These are phyloP conservation scores for Dicycla oo DNA, from an alignment of 2,888 invertebrate genomes.

Conservation along the genomic window DNA sequence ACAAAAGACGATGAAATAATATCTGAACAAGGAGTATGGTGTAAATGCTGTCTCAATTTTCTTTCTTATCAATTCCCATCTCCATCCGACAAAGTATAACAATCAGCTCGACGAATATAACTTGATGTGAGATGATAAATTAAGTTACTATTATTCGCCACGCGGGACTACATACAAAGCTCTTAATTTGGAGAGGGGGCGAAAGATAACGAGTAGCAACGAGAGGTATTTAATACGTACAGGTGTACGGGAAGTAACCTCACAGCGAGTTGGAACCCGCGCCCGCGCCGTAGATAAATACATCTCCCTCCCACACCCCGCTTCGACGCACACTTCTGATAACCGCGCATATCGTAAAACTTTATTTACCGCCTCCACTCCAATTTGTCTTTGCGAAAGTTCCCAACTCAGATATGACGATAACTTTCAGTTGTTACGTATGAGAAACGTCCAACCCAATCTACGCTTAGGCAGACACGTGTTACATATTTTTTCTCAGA, in stretches of 20 bases:
- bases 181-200: slow-evolving; percentile 77
- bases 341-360: slow-evolving; percentile 87
- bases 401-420: slow-evolving; percentile 82
- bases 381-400: slow-evolving; percentile 86
- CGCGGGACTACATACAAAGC: slow-evolving; percentile 71
- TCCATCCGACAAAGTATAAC: slow-evolving; percentile 39
- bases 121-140: slow-evolving; percentile 63
- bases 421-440: slow-evolving; percentile 78
- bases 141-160: slow-evolving; percentile 66
- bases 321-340: slow-evolving; percentile 82
- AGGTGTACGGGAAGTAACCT: slow-evolving; percentile 75
- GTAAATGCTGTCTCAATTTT: background rate
- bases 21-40: background rate
- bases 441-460: slow-evolving; percentile 72
- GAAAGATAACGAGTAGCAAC: slow-evolving; percentile 79
- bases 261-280: slow-evolving; percentile 71
- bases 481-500: slow-evolving; percentile 63
- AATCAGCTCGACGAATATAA: slow-evolving; percentile 48
- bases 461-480: slow-evolving; percentile 67
- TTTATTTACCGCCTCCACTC: slow-evolving; percentile 85
- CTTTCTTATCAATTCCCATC: slow-evolving; percentile 15
- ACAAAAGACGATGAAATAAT: slow-evolving; percentile 2
- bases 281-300: slow-evolving; percentile 77
- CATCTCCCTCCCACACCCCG: slow-evolving; percentile 71
- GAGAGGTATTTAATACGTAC: slow-evolving; percentile 76